Conservation (phyloP, 2,113 vertebrate genomes). For the Apistogramma diplotaenia region DNA sequence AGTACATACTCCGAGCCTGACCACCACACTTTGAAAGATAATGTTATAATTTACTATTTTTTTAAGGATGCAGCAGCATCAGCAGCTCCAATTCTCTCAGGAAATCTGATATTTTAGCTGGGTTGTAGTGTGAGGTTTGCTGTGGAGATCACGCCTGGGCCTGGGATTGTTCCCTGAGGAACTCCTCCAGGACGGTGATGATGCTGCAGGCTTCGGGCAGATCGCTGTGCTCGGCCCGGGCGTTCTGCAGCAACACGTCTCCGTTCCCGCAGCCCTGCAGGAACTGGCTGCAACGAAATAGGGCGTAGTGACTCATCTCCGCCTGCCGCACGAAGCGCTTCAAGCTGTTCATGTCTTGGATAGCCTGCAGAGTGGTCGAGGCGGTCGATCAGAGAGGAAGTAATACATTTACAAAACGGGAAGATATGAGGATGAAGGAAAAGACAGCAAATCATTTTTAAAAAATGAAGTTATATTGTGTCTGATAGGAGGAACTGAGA, state of each 20-base stretch:
- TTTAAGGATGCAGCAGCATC: not conserved
- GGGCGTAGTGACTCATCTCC: slow-evolving; percentile 94
- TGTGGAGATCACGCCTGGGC: not conserved
- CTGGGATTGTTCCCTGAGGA: slow-evolving; percentile 81
- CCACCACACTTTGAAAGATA: not conserved
- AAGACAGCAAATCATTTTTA: not conserved
- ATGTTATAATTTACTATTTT: not conserved
- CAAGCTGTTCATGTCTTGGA: slow-evolving; percentile 97
- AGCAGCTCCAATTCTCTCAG: not conserved
- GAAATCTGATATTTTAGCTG: not conserved
- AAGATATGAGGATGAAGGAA: not conserved
- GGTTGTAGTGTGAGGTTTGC: not conserved
- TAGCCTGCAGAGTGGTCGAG: slow-evolving; percentile 80
- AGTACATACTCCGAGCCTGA: slow-evolving; percentile 11
- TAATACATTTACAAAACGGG: not conserved
- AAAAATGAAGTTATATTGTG: not conserved
- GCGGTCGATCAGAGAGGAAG: not conserved
- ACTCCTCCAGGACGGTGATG: slow-evolving; percentile 90
- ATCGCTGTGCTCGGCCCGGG: slow-evolving; percentile 89
- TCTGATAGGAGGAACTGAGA: not conserved
- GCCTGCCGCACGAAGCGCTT: slow-evolving; percentile 96
- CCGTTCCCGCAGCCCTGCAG: slow-evolving; percentile 93
- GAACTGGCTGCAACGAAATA: slow-evolving; percentile 94
- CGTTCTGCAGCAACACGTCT: slow-evolving; percentile 90
- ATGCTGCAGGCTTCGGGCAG: slow-evolving; percentile 91